Percentiles rank a stretch among this genome's conserved stretches.
Evolutionary conservation across 2,113 vertebrate genomes (phyloP).

Genomic region (Callorhinus ursinus): DNA sequence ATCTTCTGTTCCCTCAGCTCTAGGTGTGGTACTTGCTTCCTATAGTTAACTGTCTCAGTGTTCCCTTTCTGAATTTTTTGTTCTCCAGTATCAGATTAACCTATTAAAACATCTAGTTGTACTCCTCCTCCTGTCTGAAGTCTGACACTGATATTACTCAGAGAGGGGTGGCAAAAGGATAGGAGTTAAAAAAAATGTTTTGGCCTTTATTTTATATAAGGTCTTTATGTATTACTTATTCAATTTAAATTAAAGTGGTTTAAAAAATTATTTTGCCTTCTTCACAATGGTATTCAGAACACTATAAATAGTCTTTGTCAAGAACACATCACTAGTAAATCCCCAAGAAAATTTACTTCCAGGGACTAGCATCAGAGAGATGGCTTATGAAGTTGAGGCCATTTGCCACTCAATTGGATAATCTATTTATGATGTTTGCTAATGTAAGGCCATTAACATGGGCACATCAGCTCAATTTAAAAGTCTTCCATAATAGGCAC

Average conservation of each 20-base stretch:
- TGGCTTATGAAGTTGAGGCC: not conserved
- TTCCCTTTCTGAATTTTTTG: not conserved
- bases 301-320: not conserved
- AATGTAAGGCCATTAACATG: not conserved
- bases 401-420: not conserved
- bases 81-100: not conserved
- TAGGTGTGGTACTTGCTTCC: not conserved
- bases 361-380: not conserved
- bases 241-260: not conserved
- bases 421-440: not conserved
- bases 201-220: not conserved
- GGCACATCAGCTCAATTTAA: not conserved
- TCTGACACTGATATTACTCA: not conserved
- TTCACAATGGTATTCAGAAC: not conserved
- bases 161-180: not conserved
- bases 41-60: not conserved
- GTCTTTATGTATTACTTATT: not conserved
- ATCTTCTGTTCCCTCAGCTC: not conserved
- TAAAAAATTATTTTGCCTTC: not conserved
- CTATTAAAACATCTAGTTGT: not conserved
- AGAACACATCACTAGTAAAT: conserved; percentile 1
- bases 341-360: not conserved
- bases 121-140: not conserved
- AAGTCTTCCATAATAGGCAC: not conserved
- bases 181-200: not conserved